Percentiles rank a stretch among this genome's conserved stretches.
Evolutionary conservation across 2,797 vertebrate species (phyloP).

Genomic region (Sebastes iracundus): DNA sequence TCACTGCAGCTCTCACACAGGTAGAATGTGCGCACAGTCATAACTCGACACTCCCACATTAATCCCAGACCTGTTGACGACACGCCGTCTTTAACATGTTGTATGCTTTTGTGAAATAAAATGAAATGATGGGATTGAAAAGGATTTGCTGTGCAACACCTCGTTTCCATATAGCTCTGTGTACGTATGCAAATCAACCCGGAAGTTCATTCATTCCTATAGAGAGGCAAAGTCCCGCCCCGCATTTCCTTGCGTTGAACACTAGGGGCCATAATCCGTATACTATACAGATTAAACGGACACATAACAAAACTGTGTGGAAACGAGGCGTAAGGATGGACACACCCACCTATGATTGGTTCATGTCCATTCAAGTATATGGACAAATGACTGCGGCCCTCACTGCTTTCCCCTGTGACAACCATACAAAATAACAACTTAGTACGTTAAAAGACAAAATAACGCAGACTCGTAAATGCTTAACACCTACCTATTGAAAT

Average conservation of each 20-base stretch:
- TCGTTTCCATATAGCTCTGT: no score
- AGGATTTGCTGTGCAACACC: not conserved
- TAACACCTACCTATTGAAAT: constrained; percentile 4
- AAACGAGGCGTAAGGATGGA: not conserved
- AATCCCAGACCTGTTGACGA: constrained; percentile 55
- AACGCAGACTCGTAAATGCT: not conserved
- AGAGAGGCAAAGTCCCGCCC: no score
- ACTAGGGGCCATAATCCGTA: no score
- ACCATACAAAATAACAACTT: not conserved
- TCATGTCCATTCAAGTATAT: constrained; percentile 26
- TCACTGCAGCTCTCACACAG: constrained; percentile 70
- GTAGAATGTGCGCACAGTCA: constrained; percentile 32
- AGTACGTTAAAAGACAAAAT: not conserved
- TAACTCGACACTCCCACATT: constrained; percentile 68
- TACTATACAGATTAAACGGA: no score
- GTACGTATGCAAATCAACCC: no score
- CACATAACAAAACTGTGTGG: no score
- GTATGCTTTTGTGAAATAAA: not conserved
- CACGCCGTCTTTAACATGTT: not conserved
- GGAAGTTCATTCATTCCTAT: no score
- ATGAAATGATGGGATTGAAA: not conserved
- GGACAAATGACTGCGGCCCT: constrained; percentile 45
- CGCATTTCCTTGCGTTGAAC: no score
- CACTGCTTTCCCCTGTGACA: constrained; percentile 32
- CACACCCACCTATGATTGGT: constrained; percentile 65